Evolutionary conservation across 2,888 invertebrate species (phyloP), one percentile per base, ranked within the genome.

Genomic region (Ariolimax columbianus): DNA sequence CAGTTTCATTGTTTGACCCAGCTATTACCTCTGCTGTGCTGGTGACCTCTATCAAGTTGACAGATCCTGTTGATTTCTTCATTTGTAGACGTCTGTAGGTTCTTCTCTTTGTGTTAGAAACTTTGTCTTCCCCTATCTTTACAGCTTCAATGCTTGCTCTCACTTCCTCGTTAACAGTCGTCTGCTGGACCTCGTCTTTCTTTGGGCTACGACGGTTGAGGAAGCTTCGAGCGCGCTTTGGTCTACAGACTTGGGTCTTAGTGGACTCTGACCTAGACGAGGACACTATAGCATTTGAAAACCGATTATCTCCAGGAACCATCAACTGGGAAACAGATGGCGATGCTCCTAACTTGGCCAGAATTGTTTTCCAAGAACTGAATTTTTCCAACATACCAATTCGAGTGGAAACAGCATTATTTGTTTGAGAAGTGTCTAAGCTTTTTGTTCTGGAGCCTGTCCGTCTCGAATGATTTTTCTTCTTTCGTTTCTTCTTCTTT

Each of bases 61-160:
- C 47, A 30, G 47, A 30, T 47, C 43, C 73, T 43, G 43, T 30
- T 14, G 73, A 43, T 43, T 73, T 73, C 30, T 73, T 73, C 47
- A 43, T 73, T 38, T 14, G 19, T n/a, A 4, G 40, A n/a, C 43
- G 40, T n/a, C 40, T 43, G 43, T 26, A 40, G 14, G 30, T 4
- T 36, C 14, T 72, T 73, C 47, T 73, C 9, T 30, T 43, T 43
- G 43, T 36, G 26, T 7, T 47, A 0, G 47, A n/a, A 1, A 43
- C 30, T 73, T 73, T 73, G 7, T 73, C 73, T 43, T 73, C 73
- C n/a, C 47, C 43, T 9, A 73, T 73, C n/a, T 73, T 73, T 0
- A 73, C 73, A 47, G 73, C 73, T 30, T 73, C 73, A 19, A 73
- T 72, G 40, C 40, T 38, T 26, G 72, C 11, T 68, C 14, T 40